A percentile compares a stretch with the other conserved stretches of the same genome.
Evolutionary conservation across 2,113 vertebrate genomes (phyloP).

Genomic region (Ictalurus punctatus): DNA sequence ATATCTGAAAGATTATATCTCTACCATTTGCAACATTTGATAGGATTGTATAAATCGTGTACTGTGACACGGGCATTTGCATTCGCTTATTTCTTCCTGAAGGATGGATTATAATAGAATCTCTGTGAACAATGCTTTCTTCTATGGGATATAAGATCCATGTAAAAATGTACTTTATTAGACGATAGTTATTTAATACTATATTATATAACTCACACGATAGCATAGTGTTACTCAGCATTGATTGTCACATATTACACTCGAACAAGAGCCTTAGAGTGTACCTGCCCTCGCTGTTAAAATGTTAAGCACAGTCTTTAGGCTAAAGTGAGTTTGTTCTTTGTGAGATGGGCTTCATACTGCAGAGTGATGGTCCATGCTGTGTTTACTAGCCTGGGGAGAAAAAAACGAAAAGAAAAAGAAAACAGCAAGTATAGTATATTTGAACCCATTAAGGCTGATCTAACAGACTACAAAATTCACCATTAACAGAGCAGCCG

Average conservation of each 20-base stretch:
- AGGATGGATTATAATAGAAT: neutral
- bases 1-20: neutral
- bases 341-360: conserved; percentile 24
- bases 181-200: neutral
- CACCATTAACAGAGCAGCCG: conserved; percentile 42
- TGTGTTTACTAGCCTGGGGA: conserved; percentile 30
- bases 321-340: conserved; percentile 19
- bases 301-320: neutral
- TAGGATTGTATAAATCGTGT: neutral
- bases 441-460: conserved; percentile 34
- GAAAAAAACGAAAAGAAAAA: neutral
- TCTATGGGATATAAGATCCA: neutral
- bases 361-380: conserved; percentile 26
- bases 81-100: neutral
- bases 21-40: neutral
- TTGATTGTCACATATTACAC: neutral
- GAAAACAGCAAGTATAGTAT: conserved; percentile 15
- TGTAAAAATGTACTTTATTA: neutral
- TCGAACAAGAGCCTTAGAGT: neutral
- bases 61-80: neutral
- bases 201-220: neutral
- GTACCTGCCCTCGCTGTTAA: neutral
- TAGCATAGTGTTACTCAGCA: neutral
- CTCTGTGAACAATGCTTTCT: neutral
- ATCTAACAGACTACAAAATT: conserved; percentile 43